Percentiles rank a stretch among this genome's conserved stretches.
phyloP scores from a whole-genome alignment of 2,113 vertebrate species.

The Neogale vison region DNA sequence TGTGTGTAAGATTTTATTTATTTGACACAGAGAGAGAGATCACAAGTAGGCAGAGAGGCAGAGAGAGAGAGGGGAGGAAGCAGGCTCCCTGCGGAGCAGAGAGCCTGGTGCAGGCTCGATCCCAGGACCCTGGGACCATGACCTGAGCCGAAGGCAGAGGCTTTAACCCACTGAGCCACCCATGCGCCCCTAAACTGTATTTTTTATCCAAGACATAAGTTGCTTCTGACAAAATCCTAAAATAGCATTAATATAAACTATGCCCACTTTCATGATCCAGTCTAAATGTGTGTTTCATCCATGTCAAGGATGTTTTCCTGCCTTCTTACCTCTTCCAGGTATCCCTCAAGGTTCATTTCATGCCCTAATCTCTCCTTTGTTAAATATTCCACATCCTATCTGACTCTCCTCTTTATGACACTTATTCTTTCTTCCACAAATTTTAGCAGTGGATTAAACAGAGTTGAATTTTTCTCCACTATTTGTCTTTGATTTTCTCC shows the following conservation, averaged over 20 bases:
- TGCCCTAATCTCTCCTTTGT: not conserved
- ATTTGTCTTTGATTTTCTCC: conserved; percentile 7
- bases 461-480: not conserved
- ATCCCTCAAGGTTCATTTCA: not conserved
- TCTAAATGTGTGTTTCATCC: not conserved
- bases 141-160: too few species aligned
- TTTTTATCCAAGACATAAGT: not conserved
- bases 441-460: not conserved
- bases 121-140: too few species aligned
- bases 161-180: too few species aligned
- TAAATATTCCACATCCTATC: not conserved
- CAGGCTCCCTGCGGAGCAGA: too few species aligned
- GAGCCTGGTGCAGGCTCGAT: too few species aligned
- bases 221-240: not conserved
- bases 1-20: not conserved
- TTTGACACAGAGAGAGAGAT: too few species aligned
- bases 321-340: not conserved
- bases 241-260: not conserved
- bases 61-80: too few species aligned
- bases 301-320: not conserved
- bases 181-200: too few species aligned
- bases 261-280: not conserved
- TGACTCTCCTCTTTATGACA: not conserved
- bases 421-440: not conserved
- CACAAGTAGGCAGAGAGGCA: too few species aligned